Percentiles rank a stretch among this genome's conserved stretches.
Conservation (phyloP, 2,797 vertebrate genomes). For the Alosa sapidissima region DNA sequence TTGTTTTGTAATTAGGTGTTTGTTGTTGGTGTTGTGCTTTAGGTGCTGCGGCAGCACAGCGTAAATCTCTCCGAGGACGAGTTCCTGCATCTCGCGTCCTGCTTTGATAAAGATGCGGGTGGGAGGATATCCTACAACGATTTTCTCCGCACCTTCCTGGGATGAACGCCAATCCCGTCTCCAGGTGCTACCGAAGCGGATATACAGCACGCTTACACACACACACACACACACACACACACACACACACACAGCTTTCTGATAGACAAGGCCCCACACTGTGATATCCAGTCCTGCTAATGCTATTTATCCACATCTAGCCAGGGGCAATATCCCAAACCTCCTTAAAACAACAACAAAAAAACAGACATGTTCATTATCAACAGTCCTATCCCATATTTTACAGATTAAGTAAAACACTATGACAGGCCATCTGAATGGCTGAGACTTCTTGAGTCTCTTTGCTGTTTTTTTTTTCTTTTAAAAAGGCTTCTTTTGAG, state of each 20-base stretch:
- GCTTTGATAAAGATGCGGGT: constrained; percentile 68
- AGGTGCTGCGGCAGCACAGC: constrained; percentile 67
- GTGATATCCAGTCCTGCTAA: background rate
- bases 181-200: background rate
- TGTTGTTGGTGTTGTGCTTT: constrained; percentile 22
- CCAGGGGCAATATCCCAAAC: background rate
- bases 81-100: constrained; percentile 71
- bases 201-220: background rate
- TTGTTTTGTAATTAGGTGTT: background rate
- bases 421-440: constrained; percentile 21
- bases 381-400: background rate
- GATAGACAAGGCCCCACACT: background rate
- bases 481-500: constrained; percentile 25
- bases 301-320: constrained; percentile 6
- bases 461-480: constrained; percentile 28
- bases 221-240: background rate
- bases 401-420: constrained; percentile 9
- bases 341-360: constrained; percentile 2
- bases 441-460: constrained; percentile 36
- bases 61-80: constrained; percentile 67
- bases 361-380: constrained; percentile 19
- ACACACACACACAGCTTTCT: background rate
- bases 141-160: constrained; percentile 73
- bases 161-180: constrained; percentile 31
- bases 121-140: constrained; percentile 71